A percentile compares a stretch with the other conserved stretches of the same genome.
Evolutionary conservation across 2,113 vertebrate species (phyloP).

Genomic region (Centropus bengalensis): DNA sequence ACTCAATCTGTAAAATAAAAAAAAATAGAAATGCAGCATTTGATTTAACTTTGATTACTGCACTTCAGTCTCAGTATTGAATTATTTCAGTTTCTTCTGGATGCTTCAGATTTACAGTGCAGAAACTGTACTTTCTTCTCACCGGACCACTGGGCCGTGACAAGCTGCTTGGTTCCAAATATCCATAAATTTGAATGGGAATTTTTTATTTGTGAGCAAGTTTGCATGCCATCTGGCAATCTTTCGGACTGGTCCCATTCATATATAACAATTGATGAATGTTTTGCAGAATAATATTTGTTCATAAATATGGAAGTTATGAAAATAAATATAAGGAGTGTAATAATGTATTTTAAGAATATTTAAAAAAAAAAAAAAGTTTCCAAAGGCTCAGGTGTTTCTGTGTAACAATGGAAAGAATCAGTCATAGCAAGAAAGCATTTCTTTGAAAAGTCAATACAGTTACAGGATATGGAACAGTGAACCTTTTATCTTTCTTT

Average conservation of each 20-base stretch:
- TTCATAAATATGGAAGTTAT: neutral
- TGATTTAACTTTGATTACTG: neutral
- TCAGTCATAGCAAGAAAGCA: neutral
- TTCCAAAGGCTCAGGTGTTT: neutral
- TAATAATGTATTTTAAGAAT: neutral
- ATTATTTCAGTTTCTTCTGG: neutral
- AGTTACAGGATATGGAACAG: neutral
- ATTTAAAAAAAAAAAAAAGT: neutral
- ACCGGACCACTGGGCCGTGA: neutral
- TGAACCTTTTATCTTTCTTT: neutral
- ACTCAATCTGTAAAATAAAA: neutral
- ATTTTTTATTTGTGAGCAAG: neutral
- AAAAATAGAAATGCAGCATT: neutral
- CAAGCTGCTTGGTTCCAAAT: neutral
- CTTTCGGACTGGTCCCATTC: neutral
- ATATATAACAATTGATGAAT: neutral
- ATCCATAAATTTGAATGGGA: neutral
- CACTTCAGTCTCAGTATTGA: neutral
- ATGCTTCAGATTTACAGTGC: neutral
- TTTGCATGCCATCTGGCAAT: neutral
- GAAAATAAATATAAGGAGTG: neutral
- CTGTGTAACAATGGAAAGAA: neutral
- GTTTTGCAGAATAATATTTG: neutral
- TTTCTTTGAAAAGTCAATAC: conserved; percentile 15
- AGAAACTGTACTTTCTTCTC: neutral